phyloP scores from a whole-genome alignment of 2,113 vertebrate species.

The Campylomormyrus numenius region DNA sequence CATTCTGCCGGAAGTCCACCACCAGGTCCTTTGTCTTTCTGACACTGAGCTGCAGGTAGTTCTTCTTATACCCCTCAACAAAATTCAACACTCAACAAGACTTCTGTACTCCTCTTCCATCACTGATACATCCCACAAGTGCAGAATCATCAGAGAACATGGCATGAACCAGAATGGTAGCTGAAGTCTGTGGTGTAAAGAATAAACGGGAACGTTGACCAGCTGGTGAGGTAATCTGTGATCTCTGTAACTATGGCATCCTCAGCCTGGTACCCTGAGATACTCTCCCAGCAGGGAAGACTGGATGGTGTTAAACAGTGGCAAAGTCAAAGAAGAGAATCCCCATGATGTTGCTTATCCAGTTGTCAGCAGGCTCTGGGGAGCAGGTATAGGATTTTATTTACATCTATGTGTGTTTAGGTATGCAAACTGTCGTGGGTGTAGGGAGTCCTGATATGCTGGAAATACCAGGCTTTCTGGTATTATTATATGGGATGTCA shows the following conservation, averaged over 20 bases:
- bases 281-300: not conserved
- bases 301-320: not conserved
- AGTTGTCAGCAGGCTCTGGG: not conserved
- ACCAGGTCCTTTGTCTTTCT: not conserved
- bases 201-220: not conserved
- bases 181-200: not conserved
- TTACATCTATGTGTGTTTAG: not conserved
- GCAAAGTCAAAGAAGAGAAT: not conserved
- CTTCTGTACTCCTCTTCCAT: not conserved
- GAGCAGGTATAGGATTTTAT: not conserved
- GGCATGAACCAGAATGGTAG: not conserved
- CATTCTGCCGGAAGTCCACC: not conserved
- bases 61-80: not conserved
- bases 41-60: not conserved
- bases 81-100: not conserved
- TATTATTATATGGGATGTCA: not conserved
- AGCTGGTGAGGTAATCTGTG: not conserved
- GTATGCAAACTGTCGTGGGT: not conserved
- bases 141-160: not conserved
- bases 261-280: not conserved
- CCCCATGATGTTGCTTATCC: not conserved
- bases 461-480: not conserved
- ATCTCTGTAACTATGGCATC: not conserved
- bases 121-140: not conserved
- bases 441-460: not conserved